Evolutionary conservation across 2,797 vertebrate genomes (phyloP).

Genomic region (Acestrorhynchus altus): DNA sequence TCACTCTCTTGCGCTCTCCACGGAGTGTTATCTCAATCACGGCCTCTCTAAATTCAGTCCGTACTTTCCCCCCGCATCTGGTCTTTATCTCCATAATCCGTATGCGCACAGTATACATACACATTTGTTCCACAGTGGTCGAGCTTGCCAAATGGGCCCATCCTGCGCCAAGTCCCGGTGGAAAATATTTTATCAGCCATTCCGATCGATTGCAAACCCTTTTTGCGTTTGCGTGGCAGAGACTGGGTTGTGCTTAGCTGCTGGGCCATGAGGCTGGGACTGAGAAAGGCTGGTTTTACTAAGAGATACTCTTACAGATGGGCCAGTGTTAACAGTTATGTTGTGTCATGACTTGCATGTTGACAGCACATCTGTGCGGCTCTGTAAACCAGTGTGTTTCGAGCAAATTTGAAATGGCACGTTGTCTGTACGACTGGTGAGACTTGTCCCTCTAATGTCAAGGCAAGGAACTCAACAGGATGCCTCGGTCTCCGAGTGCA

Average conservation of each 20-base stretch:
- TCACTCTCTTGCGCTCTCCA: conserved; percentile 6
- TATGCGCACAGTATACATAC: conserved; percentile 58
- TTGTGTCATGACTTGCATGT: conserved; percentile 28
- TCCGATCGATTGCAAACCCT: conserved; percentile 53
- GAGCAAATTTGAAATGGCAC: conserved; percentile 23
- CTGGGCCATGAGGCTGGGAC: neutral
- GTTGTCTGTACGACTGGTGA: conserved; percentile 21
- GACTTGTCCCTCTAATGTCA: conserved; percentile 24
- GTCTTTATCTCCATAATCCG: conserved; percentile 61
- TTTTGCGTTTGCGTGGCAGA: conserved; percentile 39
- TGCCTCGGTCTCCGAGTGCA: neutral
- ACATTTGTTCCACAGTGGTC: conserved; percentile 57
- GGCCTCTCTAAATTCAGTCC: conserved; percentile 47
- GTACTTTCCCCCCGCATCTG: conserved; percentile 54
- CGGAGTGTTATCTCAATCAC: conserved; percentile 23
- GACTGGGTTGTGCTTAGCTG: conserved; percentile 16
- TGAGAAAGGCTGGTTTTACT: conserved; percentile 1
- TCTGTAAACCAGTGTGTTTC: conserved; percentile 25
- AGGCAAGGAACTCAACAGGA: neutral
- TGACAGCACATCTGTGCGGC: conserved; percentile 19
- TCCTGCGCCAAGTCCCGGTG: conserved; percentile 55
- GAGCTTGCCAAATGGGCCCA: conserved; percentile 55
- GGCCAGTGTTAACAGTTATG: conserved; percentile 24
- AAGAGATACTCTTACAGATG: conserved; percentile 28
- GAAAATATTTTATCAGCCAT: conserved; percentile 67